phyloP scores from a whole-genome alignment of 1,140 invertebrate genomes.

The Bicyclus anynana region DNA sequence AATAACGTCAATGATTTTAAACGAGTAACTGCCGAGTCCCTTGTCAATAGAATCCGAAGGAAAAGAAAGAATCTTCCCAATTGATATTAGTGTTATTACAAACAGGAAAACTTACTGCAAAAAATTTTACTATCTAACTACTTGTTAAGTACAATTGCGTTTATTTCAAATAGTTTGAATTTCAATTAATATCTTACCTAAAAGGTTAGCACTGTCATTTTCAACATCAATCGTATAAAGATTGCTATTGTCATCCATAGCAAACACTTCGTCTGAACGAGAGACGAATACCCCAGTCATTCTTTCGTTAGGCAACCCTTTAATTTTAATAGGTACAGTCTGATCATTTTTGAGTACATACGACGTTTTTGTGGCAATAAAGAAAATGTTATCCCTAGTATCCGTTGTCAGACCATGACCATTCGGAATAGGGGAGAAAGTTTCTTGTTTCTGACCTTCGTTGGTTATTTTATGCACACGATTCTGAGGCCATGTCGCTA shows the following conservation, averaged over 20 bases:
- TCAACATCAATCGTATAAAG: constrained; percentile 51
- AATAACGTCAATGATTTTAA: too few species aligned
- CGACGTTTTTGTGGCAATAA: constrained; percentile 58
- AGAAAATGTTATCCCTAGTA: constrained; percentile 60
- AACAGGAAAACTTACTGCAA: too few species aligned
- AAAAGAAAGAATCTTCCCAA: too few species aligned
- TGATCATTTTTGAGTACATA: constrained; percentile 52
- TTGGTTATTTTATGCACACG: constrained; percentile 57
- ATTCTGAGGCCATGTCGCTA: constrained; percentile 68
- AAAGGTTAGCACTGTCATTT: constrained; percentile 42
- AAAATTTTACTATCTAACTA: too few species aligned
- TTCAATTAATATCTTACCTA: constrained; percentile 22
- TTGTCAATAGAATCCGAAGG: too few species aligned
- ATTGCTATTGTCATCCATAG: constrained; percentile 47
- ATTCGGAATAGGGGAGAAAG: constrained; percentile 52
- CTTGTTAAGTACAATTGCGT: too few species aligned
- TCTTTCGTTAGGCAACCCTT: constrained; percentile 53
- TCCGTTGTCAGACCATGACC: constrained; percentile 62
- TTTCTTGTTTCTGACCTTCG: constrained; percentile 52
- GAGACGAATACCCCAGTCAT: constrained; percentile 61
- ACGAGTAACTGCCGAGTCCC: too few species aligned
- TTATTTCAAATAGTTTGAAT: too few species aligned
- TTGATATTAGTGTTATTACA: too few species aligned
- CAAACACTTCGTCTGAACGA: constrained; percentile 40
- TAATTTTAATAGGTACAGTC: constrained; percentile 56